Base-by-base conservation (phyloP, 64 coral and sea anemone species). In the Porites lutea region DNA sequence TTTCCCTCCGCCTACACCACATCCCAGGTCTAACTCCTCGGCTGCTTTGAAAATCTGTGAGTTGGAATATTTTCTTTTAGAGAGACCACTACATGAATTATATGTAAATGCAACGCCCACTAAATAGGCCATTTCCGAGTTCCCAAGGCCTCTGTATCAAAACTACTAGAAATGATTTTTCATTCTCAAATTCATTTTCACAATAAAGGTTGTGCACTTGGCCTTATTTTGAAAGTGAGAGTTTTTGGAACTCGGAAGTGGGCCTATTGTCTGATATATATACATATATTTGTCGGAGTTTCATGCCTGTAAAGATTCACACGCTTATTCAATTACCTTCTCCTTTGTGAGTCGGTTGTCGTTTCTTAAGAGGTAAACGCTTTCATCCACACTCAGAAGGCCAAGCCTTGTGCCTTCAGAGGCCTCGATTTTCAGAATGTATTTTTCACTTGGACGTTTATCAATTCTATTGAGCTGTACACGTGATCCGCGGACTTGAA, bases 341-440 rank as follows among this genome's bases (percentile, higher is more conserved):
- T 93, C 88, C 21, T 73, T 82, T 12, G 87, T 90, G 27, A 98
- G 94, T 37, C 81, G 89, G 82, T 98, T 95, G 20, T 93, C 83
- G 58, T 95, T 93, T 91, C 94, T 91, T 43, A 98, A 74, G 4
- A 98, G 89, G 50, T 98, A 98, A 23, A 98, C 96, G 66, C 96
- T 98, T 68, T 95, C 72, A 21, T 98, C 96, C 5, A 98, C 93
- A 55, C 71, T 90, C 19, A 98, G 61, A 15, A 98, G 75, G 18
- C 90, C 96, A 15, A 98, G 51, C 21, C 89, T 78, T 48, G 89
- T 95, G 16, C 79, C 86, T 14, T 79, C 69, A 4, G 61, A 66
- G 20, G 89, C 92, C 5, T 76, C 43, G 2, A 98, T 65, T 27
- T 60, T n/a, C 5, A 98, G 75, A 13, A 4, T 23, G 65, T 90